phyloP scores from a whole-genome alignment of 2,888 invertebrate genomes.

The Pristionchus japonicus region DNA sequence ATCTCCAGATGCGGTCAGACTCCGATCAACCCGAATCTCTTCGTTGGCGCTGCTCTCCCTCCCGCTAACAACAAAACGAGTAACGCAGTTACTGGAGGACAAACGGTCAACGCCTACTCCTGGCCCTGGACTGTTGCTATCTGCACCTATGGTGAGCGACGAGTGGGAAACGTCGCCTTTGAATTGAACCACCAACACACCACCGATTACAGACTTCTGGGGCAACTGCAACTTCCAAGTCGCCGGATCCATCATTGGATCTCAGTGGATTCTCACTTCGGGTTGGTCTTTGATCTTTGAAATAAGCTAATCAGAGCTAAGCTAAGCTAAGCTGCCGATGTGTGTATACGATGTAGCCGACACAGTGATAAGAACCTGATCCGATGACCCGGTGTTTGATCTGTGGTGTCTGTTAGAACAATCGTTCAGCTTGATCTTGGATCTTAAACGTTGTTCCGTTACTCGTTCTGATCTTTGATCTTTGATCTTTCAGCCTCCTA shows the following conservation, averaged over 20 bases:
- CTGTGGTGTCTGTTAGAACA: too few relatives aligned
- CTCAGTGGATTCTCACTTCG: constrained; percentile 27
- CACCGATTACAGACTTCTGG: background rate
- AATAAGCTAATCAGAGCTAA: too few relatives aligned
- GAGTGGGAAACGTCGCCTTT: too few relatives aligned
- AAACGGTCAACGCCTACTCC: background rate
- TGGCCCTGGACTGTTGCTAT: constrained; percentile 32
- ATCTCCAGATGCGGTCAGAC: constrained; percentile 40
- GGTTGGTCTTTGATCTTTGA: constrained; percentile 23
- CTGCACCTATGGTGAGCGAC: constrained; percentile 21
- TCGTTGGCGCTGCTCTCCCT: background rate
- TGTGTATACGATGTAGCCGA: too few relatives aligned
- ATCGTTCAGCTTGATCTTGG: too few relatives aligned
- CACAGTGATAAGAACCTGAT: too few relatives aligned
- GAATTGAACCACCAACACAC: too few relatives aligned
- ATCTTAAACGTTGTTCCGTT: too few relatives aligned
- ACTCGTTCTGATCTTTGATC: too few relatives aligned
- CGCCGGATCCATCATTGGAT: background rate
- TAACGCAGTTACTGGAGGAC: background rate
- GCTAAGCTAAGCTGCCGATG: too few relatives aligned
- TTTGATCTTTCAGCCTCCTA: background rate
- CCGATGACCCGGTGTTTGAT: too few relatives aligned
- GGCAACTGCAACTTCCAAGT: constrained; percentile 26
- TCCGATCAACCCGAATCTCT: constrained; percentile 19
- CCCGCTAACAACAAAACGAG: background rate